A percentile compares a stretch with the other conserved stretches of the same genome.
Evolutionary conservation across 2,888 invertebrate species (phyloP).

Genomic region (Pandemis cinnamomeana): DNA sequence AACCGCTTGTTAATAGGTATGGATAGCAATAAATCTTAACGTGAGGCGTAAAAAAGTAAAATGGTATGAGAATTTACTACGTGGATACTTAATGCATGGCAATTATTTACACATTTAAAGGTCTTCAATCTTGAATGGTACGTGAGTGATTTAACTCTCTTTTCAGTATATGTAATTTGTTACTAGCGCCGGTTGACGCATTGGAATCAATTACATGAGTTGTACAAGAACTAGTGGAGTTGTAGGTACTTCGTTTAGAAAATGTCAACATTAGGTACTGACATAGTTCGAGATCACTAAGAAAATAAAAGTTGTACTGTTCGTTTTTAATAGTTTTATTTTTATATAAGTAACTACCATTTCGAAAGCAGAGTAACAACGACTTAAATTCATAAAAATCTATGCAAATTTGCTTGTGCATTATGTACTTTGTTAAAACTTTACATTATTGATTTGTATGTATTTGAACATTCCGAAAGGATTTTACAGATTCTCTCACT

Average conservation of each 20-base stretch:
- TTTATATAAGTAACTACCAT: too few relatives aligned
- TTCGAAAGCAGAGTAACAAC: too few relatives aligned
- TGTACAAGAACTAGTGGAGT: background rate
- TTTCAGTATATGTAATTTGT: conserved; percentile 5
- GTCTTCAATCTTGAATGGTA: conserved; percentile 32
- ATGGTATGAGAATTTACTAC: conserved; percentile 22
- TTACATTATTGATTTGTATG: too few relatives aligned
- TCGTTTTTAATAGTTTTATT: too few relatives aligned
- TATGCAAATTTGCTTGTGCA: too few relatives aligned
- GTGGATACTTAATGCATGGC: conserved; percentile 23
- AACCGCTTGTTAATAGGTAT: conserved; percentile 32
- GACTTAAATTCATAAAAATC: too few relatives aligned
- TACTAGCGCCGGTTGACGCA: background rate
- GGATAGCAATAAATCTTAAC: conserved; percentile 39
- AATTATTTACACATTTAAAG: conserved; percentile 41
- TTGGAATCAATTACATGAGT: conserved; percentile 6
- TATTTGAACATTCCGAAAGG: too few relatives aligned
- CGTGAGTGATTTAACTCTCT: conserved; percentile 33
- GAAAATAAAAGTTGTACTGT: too few relatives aligned
- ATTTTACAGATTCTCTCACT: too few relatives aligned
- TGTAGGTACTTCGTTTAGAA: background rate
- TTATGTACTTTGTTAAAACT: too few relatives aligned
- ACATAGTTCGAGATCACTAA: too few relatives aligned
- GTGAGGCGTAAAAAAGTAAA: conserved; percentile 16
- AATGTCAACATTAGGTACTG: background rate